Evolutionary conservation across 2,888 invertebrate genomes (phyloP).

Genomic region (Drosophila gaucha): DNA sequence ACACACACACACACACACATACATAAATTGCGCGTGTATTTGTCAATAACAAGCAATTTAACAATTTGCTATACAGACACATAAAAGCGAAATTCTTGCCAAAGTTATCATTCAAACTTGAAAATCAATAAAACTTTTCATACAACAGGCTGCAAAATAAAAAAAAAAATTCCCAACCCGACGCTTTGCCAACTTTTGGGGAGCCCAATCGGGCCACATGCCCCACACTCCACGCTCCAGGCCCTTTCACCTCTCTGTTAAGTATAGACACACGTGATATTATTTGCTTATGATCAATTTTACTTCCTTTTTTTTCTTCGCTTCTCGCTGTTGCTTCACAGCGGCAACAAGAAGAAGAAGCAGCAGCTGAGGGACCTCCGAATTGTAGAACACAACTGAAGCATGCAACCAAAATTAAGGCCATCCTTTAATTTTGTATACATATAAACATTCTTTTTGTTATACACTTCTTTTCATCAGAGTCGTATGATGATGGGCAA

Average conservation of each 20-base stretch:
- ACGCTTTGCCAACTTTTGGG: slow-evolving; percentile 26
- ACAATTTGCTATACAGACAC: slow-evolving; percentile 64
- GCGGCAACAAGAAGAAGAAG: slow-evolving; percentile 1
- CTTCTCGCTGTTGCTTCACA: slow-evolving; percentile 13
- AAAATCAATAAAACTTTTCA: slow-evolving; percentile 78
- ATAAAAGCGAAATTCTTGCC: slow-evolving; percentile 71
- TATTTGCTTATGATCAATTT: slow-evolving; percentile 29
- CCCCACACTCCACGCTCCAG: background rate
- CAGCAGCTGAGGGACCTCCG: background rate
- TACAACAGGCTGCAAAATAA: slow-evolving; percentile 46
- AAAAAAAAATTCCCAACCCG: slow-evolving; percentile 32
- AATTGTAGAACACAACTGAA: background rate
- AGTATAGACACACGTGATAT: slow-evolving; percentile 33
- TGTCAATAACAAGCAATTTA: slow-evolving; percentile 81
- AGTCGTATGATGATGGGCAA: too few relatives aligned
- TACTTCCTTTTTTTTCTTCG: background rate
- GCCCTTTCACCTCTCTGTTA: background rate
- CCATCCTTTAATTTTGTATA: slow-evolving; percentile 25
- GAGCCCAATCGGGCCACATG: slow-evolving; percentile 5
- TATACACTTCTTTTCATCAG: too few relatives aligned
- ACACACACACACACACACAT: slow-evolving; percentile 3
- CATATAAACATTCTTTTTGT: slow-evolving; percentile 1
- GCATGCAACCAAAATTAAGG: slow-evolving; percentile 22
- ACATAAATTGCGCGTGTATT: slow-evolving; percentile 59
- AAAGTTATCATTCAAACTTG: slow-evolving; percentile 79